Evolutionary conservation across 2,113 vertebrate species (phyloP), one percentile per base, ranked within the genome.

Genomic region (Chloropsis hardwickii): DNA sequence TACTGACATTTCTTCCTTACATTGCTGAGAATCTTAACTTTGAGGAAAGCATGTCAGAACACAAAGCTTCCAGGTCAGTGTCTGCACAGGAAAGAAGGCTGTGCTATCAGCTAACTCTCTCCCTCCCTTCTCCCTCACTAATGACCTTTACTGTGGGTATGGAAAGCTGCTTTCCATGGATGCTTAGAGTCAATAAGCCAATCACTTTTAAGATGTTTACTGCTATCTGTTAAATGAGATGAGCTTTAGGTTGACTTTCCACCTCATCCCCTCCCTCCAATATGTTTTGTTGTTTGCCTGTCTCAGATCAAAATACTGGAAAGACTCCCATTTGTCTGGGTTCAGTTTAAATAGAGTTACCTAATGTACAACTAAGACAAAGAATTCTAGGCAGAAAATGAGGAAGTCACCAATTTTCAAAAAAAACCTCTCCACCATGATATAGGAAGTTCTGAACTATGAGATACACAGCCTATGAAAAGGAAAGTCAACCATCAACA

Each of bases 181-280:
- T 73, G n/a, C 17, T 92, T 81, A 61, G 78, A 92, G 83, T 74
- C 56, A 81, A 71, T 91, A 96, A 94, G 35, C 64, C 83, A 91
- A 71, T 94, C 77, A 69, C 24, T 91, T 74, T n/a, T 70, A 92
- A 94, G 88, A 86, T 25, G 79, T 64, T 81, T 88, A 81, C 24
- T 42, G 35, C 35, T 97, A 86, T 92, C 88, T 87, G 40, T 76
- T 95, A 95, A 93, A 94, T 79, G 61, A 92, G 91, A 89, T 91
- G 37, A 95, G 24, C 39, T 92, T 65, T 62, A 84, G 14, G 10
- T 29, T 78, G 51, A 10, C 16, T 84, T 66, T 56, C 6, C 0
- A 4, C 12, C 4, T 17, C 18, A 23, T 2, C 8, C 47, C 22
- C 33, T 37, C 18, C 8, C 0, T 1, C 8, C 15, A 11, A 24